Percentiles rank a stretch among this genome's conserved stretches.
Conservation (phyloP, 2,797 vertebrate species). For the Notolepis coatsorum region DNA sequence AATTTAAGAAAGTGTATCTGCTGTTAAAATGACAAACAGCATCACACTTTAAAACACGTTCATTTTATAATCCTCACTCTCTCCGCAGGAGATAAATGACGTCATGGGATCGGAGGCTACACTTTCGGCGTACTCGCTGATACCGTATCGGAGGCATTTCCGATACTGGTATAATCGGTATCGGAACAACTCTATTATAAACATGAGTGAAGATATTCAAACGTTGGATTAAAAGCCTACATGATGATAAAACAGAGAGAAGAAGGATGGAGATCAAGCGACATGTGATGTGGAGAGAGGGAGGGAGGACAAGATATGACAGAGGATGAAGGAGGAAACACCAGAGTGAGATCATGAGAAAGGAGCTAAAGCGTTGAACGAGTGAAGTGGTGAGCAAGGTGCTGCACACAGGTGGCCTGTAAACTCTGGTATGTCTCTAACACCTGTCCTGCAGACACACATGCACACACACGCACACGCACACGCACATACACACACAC, state of each 20-base stretch:
- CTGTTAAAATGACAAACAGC: no score
- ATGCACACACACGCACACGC: slow-evolving; percentile 8
- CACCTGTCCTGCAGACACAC: slow-evolving; percentile 6
- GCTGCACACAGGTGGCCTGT: slow-evolving; percentile 53
- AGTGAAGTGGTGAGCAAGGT: slow-evolving; percentile 12
- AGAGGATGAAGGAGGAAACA: slow-evolving; percentile 27
- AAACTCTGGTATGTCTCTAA: slow-evolving; percentile 43
- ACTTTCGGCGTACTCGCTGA: no score
- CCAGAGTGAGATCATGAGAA: slow-evolving; percentile 12
- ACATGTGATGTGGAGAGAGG: slow-evolving; percentile 12
- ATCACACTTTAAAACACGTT: no score
- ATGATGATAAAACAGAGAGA: not conserved
- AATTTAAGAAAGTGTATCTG: no score
- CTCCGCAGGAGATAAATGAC: no score
- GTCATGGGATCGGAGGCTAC: no score
- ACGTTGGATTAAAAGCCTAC: no score
- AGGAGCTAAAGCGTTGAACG: slow-evolving; percentile 23
- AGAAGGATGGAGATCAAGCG: not conserved
- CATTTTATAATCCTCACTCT: no score
- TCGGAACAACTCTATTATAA: no score
- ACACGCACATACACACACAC: not conserved
- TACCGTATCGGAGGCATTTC: no score
- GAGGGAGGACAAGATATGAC: slow-evolving; percentile 22
- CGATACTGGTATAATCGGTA: no score
- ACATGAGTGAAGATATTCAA: no score